These are phyloP conservation scores for Syritta pipiens DNA, from an alignment of 2,888 invertebrate genomes.

Conservation along the genomic window DNA sequence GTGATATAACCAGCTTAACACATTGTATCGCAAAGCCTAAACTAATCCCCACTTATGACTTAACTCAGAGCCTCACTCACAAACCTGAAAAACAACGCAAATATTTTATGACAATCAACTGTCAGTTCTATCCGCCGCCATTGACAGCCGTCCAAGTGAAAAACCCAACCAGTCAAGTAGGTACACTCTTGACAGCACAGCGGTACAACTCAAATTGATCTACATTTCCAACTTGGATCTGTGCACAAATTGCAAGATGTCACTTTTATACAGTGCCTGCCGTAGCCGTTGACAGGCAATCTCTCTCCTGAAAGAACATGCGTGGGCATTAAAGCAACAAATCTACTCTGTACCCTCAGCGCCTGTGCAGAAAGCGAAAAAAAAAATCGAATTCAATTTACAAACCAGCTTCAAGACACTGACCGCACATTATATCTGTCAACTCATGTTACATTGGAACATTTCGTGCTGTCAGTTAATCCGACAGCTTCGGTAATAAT, in stretches of 20 bases:
- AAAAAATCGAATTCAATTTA: conserved; percentile 42
- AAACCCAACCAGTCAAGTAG: conserved; percentile 20
- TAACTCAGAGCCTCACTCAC: not conserved
- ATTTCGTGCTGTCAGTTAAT: conserved; percentile 71
- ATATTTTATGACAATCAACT: conserved; percentile 58
- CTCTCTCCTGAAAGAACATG: conserved; percentile 41
- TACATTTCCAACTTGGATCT: conserved; percentile 47
- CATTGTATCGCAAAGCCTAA: not conserved
- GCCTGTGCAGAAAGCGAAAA: conserved; percentile 24
- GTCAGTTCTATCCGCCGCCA: conserved; percentile 48
- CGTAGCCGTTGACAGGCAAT: conserved; percentile 62
- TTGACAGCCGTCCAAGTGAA: conserved; percentile 46
- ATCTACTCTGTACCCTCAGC: conserved; percentile 19
- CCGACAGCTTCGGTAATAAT: conserved; percentile 72
- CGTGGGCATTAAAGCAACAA: conserved; percentile 57
- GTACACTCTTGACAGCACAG: conserved; percentile 39
- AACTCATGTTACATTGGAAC: conserved; percentile 71
- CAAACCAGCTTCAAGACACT: conserved; percentile 54
- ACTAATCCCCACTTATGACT: conserved; percentile 11
- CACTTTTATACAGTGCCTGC: conserved; percentile 45
- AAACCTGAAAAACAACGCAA: conserved; percentile 13
- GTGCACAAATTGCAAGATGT: conserved; percentile 64
- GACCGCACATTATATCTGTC: conserved; percentile 71
- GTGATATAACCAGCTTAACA: no score
- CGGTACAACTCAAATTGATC: conserved; percentile 56